Percentiles rank a stretch among this genome's conserved stretches.
Conservation (phyloP, 2,888 invertebrate species). For the Drosophila colorata region DNA sequence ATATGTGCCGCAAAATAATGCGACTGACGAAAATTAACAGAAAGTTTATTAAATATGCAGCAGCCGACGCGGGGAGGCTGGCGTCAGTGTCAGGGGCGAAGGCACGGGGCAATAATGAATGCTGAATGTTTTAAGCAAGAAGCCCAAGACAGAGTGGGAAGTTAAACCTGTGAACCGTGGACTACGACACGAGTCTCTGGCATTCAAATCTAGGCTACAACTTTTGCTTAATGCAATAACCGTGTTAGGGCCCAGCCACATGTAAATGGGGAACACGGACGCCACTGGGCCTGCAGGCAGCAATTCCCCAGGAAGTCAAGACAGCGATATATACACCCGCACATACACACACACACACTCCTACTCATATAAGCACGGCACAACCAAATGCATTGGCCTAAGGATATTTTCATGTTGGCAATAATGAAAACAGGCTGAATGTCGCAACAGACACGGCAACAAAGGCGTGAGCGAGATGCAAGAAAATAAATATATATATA, state of each 20-base stretch:
- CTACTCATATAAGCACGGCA: constrained; percentile 24
- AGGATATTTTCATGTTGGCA: constrained; percentile 68
- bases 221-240: constrained; percentile 77
- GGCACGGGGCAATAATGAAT: constrained; percentile 55
- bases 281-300: constrained; percentile 29
- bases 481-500: background rate
- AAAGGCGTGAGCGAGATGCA: background rate
- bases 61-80: constrained; percentile 7
- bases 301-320: constrained; percentile 75
- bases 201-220: constrained; percentile 76
- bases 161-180: background rate
- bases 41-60: constrained; percentile 76
- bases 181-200: constrained; percentile 8
- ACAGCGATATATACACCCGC: constrained; percentile 24
- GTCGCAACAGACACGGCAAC: constrained; percentile 15
- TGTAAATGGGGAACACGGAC: constrained; percentile 64
- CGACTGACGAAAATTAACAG: constrained; percentile 73
- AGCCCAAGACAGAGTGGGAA: constrained; percentile 16
- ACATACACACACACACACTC: constrained; percentile 16
- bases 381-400: constrained; percentile 68
- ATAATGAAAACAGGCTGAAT: constrained; percentile 56
- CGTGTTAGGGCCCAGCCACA: constrained; percentile 69
- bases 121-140: constrained; percentile 69
- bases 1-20: constrained; percentile 72
- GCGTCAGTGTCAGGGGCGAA: background rate